These are phyloP conservation scores for Eumeta japonica DNA, from an alignment of 1,140 invertebrate species.

Conservation along the genomic window DNA sequence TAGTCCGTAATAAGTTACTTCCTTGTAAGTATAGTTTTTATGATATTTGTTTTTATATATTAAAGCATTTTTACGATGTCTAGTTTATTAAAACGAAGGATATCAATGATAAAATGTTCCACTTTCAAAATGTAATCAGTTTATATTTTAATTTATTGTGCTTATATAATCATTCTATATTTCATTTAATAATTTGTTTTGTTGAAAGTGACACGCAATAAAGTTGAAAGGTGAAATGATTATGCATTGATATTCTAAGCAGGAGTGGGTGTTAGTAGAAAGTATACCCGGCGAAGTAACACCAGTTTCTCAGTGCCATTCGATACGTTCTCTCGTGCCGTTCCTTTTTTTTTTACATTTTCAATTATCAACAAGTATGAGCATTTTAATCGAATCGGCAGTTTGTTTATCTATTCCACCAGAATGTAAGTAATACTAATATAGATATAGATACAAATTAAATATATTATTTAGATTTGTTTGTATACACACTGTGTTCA, in stretches of 20 bases:
- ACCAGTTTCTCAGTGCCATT: constrained; percentile 22
- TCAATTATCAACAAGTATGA: constrained; percentile 21
- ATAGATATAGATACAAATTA: too few relatives aligned
- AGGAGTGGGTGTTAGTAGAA: constrained; percentile 26
- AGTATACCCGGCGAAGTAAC: constrained; percentile 20
- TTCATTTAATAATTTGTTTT: constrained; percentile 11
- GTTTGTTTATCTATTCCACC: constrained; percentile 33
- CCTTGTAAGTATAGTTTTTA: too few relatives aligned
- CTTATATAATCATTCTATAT: background rate
- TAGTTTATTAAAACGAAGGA: too few relatives aligned
- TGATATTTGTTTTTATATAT: too few relatives aligned
- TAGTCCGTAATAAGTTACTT: too few relatives aligned
- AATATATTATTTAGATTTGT: too few relatives aligned
- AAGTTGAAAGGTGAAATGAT: constrained; percentile 50
- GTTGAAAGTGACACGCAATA: constrained; percentile 37
- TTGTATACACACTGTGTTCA: too few relatives aligned
- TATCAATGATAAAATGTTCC: too few relatives aligned
- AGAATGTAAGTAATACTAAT: constrained; percentile 37
- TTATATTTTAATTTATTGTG: too few relatives aligned
- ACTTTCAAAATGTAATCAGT: too few relatives aligned
- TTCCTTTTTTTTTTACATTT: constrained; percentile 7
- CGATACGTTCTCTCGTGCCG: constrained; percentile 3
- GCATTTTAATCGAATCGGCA: constrained; percentile 27
- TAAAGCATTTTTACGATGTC: too few relatives aligned
- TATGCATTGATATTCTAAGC: background rate